Evolutionary conservation across 2,888 invertebrate genomes (phyloP).

Genomic region (Sminthurinus aureus): DNA sequence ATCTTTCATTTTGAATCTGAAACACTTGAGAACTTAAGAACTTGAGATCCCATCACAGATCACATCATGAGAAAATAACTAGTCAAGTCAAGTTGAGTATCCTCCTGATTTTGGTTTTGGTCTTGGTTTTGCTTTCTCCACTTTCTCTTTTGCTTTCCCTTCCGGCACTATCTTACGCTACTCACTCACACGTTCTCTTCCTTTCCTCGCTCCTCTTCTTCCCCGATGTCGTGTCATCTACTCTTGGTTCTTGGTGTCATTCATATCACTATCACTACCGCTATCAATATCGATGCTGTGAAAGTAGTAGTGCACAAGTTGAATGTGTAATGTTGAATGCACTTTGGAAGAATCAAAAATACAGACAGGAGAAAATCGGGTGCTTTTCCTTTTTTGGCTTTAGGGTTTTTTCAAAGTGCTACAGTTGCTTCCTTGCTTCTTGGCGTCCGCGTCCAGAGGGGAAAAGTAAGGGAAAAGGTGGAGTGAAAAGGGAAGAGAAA

Average conservation of each 20-base stretch:
- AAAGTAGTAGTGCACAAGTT: background rate
- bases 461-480: background rate
- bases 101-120: no score
- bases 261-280: no score
- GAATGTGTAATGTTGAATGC: background rate
- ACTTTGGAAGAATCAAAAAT: background rate
- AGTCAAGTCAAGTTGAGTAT: no score
- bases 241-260: background rate
- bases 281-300: background rate
- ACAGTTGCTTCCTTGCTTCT: conserved; percentile 13
- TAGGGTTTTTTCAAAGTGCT: conserved; percentile 19
- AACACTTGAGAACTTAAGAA: no score
- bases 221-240: background rate
- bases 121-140: no score
- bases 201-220: background rate
- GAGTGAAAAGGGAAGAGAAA: background rate
- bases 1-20: no score
- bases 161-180: no score
- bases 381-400: background rate
- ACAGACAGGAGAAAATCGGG: conserved; percentile 20
- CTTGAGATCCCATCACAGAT: no score
- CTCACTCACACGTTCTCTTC: no score
- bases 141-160: background rate
- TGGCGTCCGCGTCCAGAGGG: background rate
- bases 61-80: no score